Evolutionary conservation across 2,113 vertebrate genomes (phyloP), one percentile per base, ranked within the genome.

Genomic region (Phylloscopus whistleri): DNA sequence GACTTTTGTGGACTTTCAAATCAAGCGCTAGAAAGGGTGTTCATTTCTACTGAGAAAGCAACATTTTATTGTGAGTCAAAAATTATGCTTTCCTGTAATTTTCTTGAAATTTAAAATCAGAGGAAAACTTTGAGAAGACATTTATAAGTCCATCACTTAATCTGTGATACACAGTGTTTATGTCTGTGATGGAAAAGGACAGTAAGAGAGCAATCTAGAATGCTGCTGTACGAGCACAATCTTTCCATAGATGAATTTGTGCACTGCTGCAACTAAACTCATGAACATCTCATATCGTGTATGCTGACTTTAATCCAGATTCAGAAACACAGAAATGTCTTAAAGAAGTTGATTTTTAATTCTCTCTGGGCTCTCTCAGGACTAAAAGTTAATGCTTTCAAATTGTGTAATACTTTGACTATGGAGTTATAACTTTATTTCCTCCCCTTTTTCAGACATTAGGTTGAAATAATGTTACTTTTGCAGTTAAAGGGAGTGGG

Each of bases 321-420:
- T 53, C 33, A 84, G 64, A 67, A 93, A 58, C 30, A 58, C 16
- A 73, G 15, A 90, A 95, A 52, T 17, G 2, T 78, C 74, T 94
- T 62, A 89, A 95, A 91, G 39, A 94, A 94, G 62, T 59, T 84
- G n/a, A 1, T 91, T 78, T 95, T 43, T 37, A 89, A 68, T 82
- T n/a, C 28, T 87, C 23, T 82, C 62, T 92, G 44, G n/a, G 86
- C 39, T 30, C 19, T 48, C n/a, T 53, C 33, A 89, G 30, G 26
- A 56, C 73, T 94, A 56, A 93, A 92, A 95, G 94, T 44, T 77
- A 67, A 70, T 75, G 23, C 48, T 92, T 90, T 55, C 22, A 75
- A 72, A 59, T 67, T 90, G 8, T 75, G 33, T 53, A 89, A 88
- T 31, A 30, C 74, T 78, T 94, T 73, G 60, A 76, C 59, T 79